phyloP scores from a whole-genome alignment of 2,797 vertebrate species.

The Lophius americanus region DNA sequence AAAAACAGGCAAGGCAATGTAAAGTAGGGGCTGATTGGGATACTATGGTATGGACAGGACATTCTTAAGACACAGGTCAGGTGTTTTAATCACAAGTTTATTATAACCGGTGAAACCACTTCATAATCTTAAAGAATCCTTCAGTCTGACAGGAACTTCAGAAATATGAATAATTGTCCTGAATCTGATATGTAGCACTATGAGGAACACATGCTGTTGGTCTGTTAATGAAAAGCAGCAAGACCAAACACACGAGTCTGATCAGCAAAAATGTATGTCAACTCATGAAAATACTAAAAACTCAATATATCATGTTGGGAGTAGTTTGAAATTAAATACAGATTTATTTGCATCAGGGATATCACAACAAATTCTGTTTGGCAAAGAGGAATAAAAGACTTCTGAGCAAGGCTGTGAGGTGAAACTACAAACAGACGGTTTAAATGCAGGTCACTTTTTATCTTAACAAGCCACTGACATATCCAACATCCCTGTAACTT shows the following conservation, averaged over 20 bases:
- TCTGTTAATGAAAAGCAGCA: constrained; percentile 42
- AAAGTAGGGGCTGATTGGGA: too few species aligned
- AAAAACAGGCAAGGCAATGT: too few species aligned
- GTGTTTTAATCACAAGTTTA: too few species aligned
- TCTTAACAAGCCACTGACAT: constrained; percentile 9
- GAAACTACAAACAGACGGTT: constrained; percentile 16
- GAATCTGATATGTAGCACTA: constrained; percentile 8
- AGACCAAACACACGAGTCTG: constrained; percentile 15
- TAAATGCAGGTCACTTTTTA: neutral
- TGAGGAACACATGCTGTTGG: neutral
- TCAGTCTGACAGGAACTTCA: constrained; percentile 17
- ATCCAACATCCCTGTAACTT: neutral
- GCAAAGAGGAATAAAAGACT: constrained; percentile 55
- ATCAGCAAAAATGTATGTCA: constrained; percentile 18
- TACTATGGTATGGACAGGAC: too few species aligned
- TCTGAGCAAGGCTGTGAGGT: constrained; percentile 52
- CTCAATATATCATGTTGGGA: constrained; percentile 11
- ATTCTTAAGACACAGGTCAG: too few species aligned
- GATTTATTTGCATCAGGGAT: constrained; percentile 11
- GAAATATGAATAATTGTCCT: constrained; percentile 1
- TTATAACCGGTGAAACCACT: too few species aligned
- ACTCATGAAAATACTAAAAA: constrained; percentile 2
- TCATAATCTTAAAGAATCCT: too few species aligned
- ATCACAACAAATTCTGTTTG: constrained; percentile 36
- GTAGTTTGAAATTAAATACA: constrained; percentile 13